These are phyloP conservation scores for Sarcophaga peregrina DNA, from an alignment of 1,140 invertebrate genomes.

Conservation along the genomic window DNA sequence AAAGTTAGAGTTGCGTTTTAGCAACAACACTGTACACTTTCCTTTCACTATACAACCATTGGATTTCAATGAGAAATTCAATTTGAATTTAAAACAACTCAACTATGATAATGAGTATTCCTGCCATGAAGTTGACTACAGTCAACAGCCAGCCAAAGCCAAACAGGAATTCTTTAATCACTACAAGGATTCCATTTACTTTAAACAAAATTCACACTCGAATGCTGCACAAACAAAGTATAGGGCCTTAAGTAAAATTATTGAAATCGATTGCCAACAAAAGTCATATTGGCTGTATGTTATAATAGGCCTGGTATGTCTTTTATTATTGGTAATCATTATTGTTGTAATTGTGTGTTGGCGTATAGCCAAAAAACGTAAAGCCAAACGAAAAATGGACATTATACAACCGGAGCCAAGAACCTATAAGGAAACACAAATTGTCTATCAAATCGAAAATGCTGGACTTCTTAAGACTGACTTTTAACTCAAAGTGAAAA, in stretches of 20 bases:
- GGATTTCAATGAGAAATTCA: slow-evolving; percentile 55
- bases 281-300: slow-evolving; percentile 55
- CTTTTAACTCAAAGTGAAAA: slow-evolving; percentile 68
- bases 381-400: slow-evolving; percentile 69
- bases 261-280: slow-evolving; percentile 45
- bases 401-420: slow-evolving; percentile 82
- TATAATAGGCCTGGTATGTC: slow-evolving; percentile 59
- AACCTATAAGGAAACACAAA: slow-evolving; percentile 84
- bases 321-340: slow-evolving; percentile 62
- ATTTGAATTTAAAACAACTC: slow-evolving; percentile 53
- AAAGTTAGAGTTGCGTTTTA: slow-evolving; percentile 59
- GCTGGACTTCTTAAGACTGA: slow-evolving; percentile 82
- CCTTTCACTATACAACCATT: slow-evolving; percentile 48
- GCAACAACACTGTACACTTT: slow-evolving; percentile 58
- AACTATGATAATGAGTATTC: slow-evolving; percentile 55
- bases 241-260: slow-evolving; percentile 44
- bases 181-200: slow-evolving; percentile 54
- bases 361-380: slow-evolving; percentile 61
- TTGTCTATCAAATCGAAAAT: slow-evolving; percentile 85
- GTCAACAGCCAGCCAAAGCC: slow-evolving; percentile 52
- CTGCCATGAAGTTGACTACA: slow-evolving; percentile 55
- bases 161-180: slow-evolving; percentile 55
- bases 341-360: slow-evolving; percentile 59
- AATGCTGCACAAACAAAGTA: neutral
- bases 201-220: slow-evolving; percentile 11